Percentiles rank a stretch among this genome's conserved stretches.
These are phyloP conservation scores for Salvelinus fontinalis DNA, from an alignment of 2,113 vertebrate species.

Conservation along the genomic window DNA sequence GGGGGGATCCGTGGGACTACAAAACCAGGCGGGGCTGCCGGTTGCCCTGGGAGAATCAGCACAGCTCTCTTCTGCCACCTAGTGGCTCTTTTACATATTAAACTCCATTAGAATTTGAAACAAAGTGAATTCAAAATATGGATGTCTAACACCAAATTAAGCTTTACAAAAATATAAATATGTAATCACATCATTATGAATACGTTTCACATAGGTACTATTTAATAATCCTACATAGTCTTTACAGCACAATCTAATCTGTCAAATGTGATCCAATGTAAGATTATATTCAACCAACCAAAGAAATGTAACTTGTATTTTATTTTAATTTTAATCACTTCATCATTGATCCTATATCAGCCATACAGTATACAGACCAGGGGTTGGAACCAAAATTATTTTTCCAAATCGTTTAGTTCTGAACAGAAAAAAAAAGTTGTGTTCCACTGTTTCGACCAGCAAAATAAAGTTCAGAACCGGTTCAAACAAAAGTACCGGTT, in stretches of 20 bases:
- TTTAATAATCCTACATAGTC: not conserved
- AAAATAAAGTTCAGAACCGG: no score
- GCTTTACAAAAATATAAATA: not conserved
- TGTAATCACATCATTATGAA: not conserved
- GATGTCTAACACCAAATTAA: not conserved
- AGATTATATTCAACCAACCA: constrained; percentile 12
- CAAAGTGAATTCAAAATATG: not conserved
- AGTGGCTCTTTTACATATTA: not conserved
- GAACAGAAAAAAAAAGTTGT: no score
- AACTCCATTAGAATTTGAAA: no score
- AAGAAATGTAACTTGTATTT: not conserved
- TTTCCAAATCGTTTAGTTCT: no score
- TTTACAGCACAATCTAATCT: no score
- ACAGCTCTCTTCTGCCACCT: not conserved
- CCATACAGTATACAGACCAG: not conserved
- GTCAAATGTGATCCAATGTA: not conserved
- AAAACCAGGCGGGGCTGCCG: no score
- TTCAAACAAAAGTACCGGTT: no score
- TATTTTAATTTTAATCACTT: constrained; percentile 64
- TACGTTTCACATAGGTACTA: not conserved
- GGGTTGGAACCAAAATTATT: no score
- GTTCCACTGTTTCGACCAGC: no score
- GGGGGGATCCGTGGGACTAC: no score
- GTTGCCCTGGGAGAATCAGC: no score
- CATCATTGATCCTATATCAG: constrained; percentile 41